Percentiles rank a stretch among this genome's conserved stretches.
Conservation (phyloP, 2,113 vertebrate genomes). For the Tylochromis polylepis region DNA sequence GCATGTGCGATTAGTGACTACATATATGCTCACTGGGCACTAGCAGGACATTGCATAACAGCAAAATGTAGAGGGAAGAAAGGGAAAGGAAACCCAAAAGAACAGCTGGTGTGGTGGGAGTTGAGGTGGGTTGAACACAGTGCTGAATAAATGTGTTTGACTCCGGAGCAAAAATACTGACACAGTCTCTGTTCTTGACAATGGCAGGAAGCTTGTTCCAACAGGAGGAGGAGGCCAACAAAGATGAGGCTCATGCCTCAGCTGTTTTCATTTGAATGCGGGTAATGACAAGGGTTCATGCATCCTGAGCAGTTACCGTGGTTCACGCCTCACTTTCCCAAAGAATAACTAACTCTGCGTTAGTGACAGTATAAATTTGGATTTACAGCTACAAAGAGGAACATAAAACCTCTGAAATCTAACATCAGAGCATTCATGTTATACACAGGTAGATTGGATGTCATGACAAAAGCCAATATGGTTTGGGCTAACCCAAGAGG, state of each 20-base stretch:
- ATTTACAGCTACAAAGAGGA: neutral
- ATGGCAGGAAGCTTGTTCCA: conserved; percentile 45
- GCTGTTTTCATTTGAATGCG: conserved; percentile 49
- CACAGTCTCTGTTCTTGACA: conserved; percentile 42
- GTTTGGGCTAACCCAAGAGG: neutral
- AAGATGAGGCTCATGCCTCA: conserved; percentile 39
- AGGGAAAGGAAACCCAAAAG: conserved; percentile 20
- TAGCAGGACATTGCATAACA: conserved; percentile 12
- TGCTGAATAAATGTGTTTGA: conserved; percentile 40
- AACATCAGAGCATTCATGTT: neutral
- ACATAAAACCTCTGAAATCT: neutral
- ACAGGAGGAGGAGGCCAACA: conserved; percentile 14
- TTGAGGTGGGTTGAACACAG: conserved; percentile 22
- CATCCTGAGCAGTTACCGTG: neutral
- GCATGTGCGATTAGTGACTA: neutral
- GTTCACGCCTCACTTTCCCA: neutral
- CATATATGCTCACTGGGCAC: neutral
- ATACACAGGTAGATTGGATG: neutral
- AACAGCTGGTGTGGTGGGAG: conserved; percentile 56
- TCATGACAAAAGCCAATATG: neutral
- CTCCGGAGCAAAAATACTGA: conserved; percentile 42
- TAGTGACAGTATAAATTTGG: neutral
- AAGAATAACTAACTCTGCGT: neutral
- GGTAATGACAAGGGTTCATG: conserved; percentile 28
- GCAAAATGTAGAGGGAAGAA: neutral